These are phyloP conservation scores for Boloria euphrosyne DNA, from an alignment of 2,888 invertebrate genomes.

Conservation along the genomic window DNA sequence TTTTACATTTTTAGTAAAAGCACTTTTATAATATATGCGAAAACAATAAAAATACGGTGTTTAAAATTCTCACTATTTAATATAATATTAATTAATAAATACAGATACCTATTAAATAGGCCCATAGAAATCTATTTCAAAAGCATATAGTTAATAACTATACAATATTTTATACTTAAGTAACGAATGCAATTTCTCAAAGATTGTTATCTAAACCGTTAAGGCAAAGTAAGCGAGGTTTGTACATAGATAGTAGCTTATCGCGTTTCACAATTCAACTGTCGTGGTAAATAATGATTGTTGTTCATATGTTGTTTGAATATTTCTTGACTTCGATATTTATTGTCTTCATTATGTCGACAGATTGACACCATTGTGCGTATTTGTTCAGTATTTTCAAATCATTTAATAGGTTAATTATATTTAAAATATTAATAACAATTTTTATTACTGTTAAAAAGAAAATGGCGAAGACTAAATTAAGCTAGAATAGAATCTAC, in stretches of 20 bases:
- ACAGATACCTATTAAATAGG: neutral
- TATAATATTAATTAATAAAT: neutral
- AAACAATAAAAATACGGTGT: too few relatives aligned
- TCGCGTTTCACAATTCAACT: conserved; percentile 39
- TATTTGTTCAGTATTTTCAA: neutral
- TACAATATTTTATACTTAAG: conserved; percentile 29
- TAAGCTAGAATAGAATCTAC: too few relatives aligned
- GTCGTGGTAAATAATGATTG: conserved; percentile 39
- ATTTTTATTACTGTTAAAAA: too few relatives aligned
- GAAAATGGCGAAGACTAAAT: too few relatives aligned
- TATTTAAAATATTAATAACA: too few relatives aligned
- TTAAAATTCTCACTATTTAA: neutral
- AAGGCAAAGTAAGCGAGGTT: conserved; percentile 34
- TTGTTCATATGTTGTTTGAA: conserved; percentile 35
- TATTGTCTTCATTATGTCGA: conserved; percentile 14
- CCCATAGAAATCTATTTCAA: conserved; percentile 12
- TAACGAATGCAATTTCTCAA: conserved; percentile 36
- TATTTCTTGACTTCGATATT: conserved; percentile 28
- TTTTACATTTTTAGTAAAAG: neutral
- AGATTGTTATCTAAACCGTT: conserved; percentile 37
- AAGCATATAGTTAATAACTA: conserved; percentile 17
- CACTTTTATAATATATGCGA: neutral
- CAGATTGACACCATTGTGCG: neutral
- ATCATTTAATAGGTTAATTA: neutral
- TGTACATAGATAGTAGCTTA: conserved; percentile 39